Conservation (phyloP, 1,140 invertebrate species). For the Megalopta genalis region DNA sequence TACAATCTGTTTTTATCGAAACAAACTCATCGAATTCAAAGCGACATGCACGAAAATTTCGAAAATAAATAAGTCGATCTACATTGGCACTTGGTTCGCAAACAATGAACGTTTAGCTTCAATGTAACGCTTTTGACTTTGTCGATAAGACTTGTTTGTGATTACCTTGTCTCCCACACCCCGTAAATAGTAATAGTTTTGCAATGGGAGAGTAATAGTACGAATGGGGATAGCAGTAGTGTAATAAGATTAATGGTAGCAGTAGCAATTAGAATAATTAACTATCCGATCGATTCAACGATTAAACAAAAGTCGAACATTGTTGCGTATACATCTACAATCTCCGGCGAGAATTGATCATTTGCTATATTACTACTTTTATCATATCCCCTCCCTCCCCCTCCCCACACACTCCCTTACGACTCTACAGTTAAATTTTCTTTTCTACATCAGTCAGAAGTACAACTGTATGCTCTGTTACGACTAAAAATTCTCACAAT, state of each 20-base stretch:
- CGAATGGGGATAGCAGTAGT: constrained; percentile 62
- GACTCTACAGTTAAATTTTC: constrained; percentile 13
- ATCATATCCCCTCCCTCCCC: background rate
- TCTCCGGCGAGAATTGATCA: constrained; percentile 34
- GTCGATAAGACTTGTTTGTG: background rate
- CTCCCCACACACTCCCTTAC: too few species aligned
- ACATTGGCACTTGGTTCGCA: constrained; percentile 34
- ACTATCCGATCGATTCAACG: constrained; percentile 28
- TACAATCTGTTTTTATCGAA: background rate
- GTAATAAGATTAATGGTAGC: constrained; percentile 58
- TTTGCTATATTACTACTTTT: constrained; percentile 30
- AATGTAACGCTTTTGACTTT: constrained; percentile 2
- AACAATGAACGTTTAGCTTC: constrained; percentile 1
- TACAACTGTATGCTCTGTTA: constrained; percentile 3
- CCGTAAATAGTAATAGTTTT: constrained; percentile 60
- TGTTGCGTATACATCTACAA: constrained; percentile 55
- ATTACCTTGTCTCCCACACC: constrained; percentile 52
- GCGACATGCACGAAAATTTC: background rate
- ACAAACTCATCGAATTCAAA: background rate
- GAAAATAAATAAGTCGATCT: constrained; percentile 19
- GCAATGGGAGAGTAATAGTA: constrained; percentile 54
- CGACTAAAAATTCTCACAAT: constrained; percentile 10
- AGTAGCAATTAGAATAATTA: constrained; percentile 50
- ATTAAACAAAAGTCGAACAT: constrained; percentile 45
- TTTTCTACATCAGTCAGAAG: constrained; percentile 19